Base-by-base conservation (phyloP, 2,888 invertebrate genomes). In the Sarcophaga subvicina region DNA sequence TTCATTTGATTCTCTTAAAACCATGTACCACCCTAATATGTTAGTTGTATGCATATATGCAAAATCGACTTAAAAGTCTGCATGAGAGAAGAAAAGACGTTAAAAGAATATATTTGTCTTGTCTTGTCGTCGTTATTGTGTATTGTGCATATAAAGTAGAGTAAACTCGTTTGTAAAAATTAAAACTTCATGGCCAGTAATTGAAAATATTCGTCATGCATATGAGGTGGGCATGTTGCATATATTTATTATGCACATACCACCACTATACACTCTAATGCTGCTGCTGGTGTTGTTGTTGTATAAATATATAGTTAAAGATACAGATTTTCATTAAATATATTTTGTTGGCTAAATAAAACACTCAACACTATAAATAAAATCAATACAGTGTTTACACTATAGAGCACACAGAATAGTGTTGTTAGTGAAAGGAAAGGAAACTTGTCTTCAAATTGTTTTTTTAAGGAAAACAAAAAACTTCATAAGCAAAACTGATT, bases 141-240 rank as follows among this genome's bases (percentile, higher is more conserved):
- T 17, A 54, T 14, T 14, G 54, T 17, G 17, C 54, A 54, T 54
- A 54, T 54, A 72, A 77, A 81, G 78, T 77, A 54, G 80, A 77
- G 54, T 81, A 87, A 87, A 87, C 87, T 84, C 84, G 87, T 87
- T 87, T 80, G 20, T 79, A 81, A 78, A 84, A 87, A 84, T 87
- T 87, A 83, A 87, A 84, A 84, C 87, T 84, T 87, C 87, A 84
- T 87, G 87, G 87, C 81, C 84, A 81, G 87, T 87, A 87, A 87
- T 87, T 87, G 87, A 87, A 87, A 84, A 87, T 84, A 84, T 87
- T 87, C 84, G 81, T 87, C 84, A 87, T 87, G 84, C 78, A 87
- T 84, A 83, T 83, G 69, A 87, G 83, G 83, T 87, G 86, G 86
- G 83, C 78, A 83, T 75, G 75, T 67, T 71, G 66, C 81, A 79